These are phyloP conservation scores for Agelas oroides DNA, from an alignment of 37 sponge, comb jelly and placozoan genomes.

Conservation along the genomic window DNA sequence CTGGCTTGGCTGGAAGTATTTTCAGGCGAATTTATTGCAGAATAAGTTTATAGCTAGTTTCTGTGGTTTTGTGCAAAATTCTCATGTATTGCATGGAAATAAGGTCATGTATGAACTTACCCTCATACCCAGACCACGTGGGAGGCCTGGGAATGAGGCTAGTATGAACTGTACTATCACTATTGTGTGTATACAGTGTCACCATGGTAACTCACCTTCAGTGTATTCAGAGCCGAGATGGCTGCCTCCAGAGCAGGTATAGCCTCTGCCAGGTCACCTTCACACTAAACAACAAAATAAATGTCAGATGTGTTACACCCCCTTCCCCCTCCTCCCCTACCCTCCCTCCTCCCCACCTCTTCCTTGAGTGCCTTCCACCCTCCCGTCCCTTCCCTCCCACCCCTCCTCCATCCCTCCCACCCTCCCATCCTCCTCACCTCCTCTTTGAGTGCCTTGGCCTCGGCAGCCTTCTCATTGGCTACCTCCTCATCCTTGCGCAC, in stretches of 20 bases:
- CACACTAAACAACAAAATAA: slow-evolving; percentile 78
- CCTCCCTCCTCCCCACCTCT: slow-evolving; percentile 64
- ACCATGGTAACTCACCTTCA: slow-evolving; percentile 55
- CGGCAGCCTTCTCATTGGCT: slow-evolving; percentile 94
- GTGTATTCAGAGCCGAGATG: slow-evolving; percentile 93
- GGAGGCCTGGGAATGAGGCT: too few relatives aligned
- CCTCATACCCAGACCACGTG: too few relatives aligned
- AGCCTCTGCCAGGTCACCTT: slow-evolving; percentile 98
- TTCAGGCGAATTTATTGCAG: too few relatives aligned
- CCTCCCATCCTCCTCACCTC: slow-evolving; percentile 63
- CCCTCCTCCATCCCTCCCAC: background rate
- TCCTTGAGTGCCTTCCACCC: slow-evolving; percentile 86
- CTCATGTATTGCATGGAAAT: too few relatives aligned
- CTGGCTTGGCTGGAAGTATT: too few relatives aligned
- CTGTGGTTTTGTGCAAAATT: too few relatives aligned
- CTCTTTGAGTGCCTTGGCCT: slow-evolving; percentile 92
- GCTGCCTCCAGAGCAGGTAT: slow-evolving; percentile 99
- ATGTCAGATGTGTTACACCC: background rate
- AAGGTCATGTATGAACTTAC: too few relatives aligned
- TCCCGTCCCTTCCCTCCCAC: slow-evolving; percentile 1
- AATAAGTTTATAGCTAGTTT: too few relatives aligned
- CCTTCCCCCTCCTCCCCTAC: background rate
- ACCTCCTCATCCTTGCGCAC: slow-evolving; percentile 91
- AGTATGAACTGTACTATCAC: too few relatives aligned
- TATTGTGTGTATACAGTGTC: background rate